Base-by-base conservation (phyloP, 2,113 vertebrate species). In the Helogale parvula region DNA sequence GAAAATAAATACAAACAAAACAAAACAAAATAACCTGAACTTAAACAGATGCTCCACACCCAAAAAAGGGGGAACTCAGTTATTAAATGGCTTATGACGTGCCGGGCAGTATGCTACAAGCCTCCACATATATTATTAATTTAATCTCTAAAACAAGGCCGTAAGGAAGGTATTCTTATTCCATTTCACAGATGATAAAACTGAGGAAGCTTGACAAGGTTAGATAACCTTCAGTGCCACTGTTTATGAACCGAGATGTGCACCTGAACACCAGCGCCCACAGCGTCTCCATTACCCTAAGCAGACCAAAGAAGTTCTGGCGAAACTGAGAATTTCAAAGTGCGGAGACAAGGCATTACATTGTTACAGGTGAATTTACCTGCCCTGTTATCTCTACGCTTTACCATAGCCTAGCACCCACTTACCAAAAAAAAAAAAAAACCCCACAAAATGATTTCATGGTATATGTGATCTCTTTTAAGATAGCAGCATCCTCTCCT, bases 401-500 rank as follows among this genome's bases (percentile, higher is more conserved):
- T 92, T 81, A 91, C 16, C 92, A 74, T n/a, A 83, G 14, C 29
- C 12, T 27, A 94, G 15, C 69, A 15, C 33, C 88, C 13, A 80
- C 25, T 92, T 33, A 93, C 33, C 33, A 57, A n/a, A 72, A 52
- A 41, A 41, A 41, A 41, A 41, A 41, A 41, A 41, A 35, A 33
- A 47, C 31, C 15, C 29, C 19, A 76, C 63, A 84, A 54, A 90
- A 86, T 63, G 65, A 91, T 85, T 94, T 95, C 84, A 77, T 71
- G 66, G 33, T 77, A n/a, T 35, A n/a, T 69, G 50, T 45, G 12
- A 86, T 83, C 54, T 93, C 94, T 87, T 93, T 90, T 74, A 92
- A 94, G 54, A 90, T 66, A 80, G 76, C 83, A 69, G 31, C 57
- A 92, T 83, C 87, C 88, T 96, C 95, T 96, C 84, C 72, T 94